Percentiles rank a stretch among this genome's conserved stretches.
These are phyloP conservation scores for Drosophila athabasca DNA, from an alignment of 1,140 invertebrate species.

Conservation along the genomic window DNA sequence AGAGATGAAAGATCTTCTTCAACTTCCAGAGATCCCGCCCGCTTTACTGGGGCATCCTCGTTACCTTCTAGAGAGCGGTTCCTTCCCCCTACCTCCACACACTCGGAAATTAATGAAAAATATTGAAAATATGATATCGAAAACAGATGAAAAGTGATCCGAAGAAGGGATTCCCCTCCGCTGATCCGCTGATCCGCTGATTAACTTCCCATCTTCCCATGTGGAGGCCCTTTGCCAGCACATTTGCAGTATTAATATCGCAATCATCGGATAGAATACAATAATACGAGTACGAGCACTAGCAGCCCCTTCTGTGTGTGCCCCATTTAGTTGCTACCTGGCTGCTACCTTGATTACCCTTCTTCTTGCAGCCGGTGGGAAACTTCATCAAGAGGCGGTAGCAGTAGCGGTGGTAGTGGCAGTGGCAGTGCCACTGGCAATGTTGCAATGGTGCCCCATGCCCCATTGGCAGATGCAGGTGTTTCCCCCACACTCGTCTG, in stretches of 20 bases:
- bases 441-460: neutral
- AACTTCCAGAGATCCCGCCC: too few relatives aligned
- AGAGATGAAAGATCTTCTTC: too few relatives aligned
- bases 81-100: too few relatives aligned
- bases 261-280: conserved; percentile 50
- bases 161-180: too few relatives aligned
- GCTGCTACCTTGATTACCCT: conserved; percentile 53
- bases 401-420: neutral
- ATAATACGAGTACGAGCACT: too few relatives aligned
- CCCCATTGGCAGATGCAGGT: neutral
- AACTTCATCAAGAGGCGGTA: conserved; percentile 47
- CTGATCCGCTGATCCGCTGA: neutral
- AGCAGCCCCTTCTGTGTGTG: conserved; percentile 3
- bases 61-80: too few relatives aligned
- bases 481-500: conserved; percentile 31
- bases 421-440: too few relatives aligned
- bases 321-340: conserved; percentile 9
- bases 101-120: too few relatives aligned
- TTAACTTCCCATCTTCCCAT: neutral
- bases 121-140: too few relatives aligned
- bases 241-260: conserved; percentile 58
- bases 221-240: conserved; percentile 3
- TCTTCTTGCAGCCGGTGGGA: conserved; percentile 22
- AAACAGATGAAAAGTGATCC: too few relatives aligned
- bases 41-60: too few relatives aligned